Percentiles rank a stretch among this genome's conserved stretches.
These are phyloP conservation scores for Orbicella faveolata DNA, from an alignment of 64 coral and sea anemone species.

Conservation along the genomic window DNA sequence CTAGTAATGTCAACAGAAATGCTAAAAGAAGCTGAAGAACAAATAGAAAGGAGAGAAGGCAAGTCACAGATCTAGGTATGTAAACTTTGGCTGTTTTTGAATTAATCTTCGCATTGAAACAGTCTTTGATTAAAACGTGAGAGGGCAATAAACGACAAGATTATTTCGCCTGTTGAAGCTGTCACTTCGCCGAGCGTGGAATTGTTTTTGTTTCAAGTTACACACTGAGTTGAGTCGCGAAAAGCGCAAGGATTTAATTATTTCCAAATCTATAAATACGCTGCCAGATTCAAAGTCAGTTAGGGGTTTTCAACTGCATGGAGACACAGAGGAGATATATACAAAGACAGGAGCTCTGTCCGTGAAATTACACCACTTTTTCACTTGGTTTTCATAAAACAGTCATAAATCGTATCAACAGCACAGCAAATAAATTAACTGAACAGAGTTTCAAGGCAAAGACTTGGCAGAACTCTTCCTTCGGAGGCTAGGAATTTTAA, in stretches of 20 bases:
- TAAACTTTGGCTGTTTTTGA: not conserved
- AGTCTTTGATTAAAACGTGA: not conserved
- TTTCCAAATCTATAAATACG: not conserved
- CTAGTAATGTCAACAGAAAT: conserved; percentile 12
- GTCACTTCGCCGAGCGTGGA: not conserved
- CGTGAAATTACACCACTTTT: no score
- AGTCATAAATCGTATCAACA: no score
- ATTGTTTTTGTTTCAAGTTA: not conserved
- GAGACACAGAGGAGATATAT: not conserved
- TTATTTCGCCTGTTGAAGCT: not conserved
- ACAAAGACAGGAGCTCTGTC: no score
- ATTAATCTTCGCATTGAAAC: not conserved
- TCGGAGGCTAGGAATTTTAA: no score
- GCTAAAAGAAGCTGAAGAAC: not conserved
- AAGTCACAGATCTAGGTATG: not conserved
- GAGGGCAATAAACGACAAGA: not conserved
- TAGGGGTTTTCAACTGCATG: not conserved
- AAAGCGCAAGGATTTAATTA: not conserved
- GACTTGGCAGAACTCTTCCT: no score
- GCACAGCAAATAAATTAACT: no score
- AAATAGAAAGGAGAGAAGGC: not conserved
- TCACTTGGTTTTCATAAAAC: no score
- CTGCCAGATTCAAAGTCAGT: not conserved
- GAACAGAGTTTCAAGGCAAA: no score
- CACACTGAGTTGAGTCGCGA: not conserved